A percentile compares a stretch with the other conserved stretches of the same genome.
These are phyloP conservation scores for Chaunax sp. DNA, from an alignment of 2,797 vertebrate species.

Conservation along the genomic window DNA sequence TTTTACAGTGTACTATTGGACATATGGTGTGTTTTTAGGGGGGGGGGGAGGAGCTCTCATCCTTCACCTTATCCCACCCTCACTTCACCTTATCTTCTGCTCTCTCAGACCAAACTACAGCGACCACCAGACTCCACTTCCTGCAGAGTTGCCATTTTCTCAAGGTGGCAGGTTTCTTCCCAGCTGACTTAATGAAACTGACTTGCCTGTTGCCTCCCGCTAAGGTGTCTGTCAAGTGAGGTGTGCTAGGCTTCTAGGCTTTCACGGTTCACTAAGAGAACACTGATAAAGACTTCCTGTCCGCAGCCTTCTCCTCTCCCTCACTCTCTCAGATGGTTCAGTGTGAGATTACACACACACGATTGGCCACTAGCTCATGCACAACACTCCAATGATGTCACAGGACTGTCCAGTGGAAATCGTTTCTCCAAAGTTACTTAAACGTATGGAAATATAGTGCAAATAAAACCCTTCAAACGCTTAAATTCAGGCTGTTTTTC, in stretches of 20 bases:
- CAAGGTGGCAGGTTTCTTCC: slow-evolving; percentile 52
- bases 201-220: slow-evolving; percentile 21
- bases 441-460: background rate
- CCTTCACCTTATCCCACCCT: background rate
- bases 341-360: slow-evolving; percentile 31
- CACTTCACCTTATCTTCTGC: slow-evolving; percentile 3
- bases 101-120: slow-evolving; percentile 39
- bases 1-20: too few species aligned
- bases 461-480: background rate
- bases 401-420: too few species aligned
- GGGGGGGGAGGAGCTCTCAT: background rate
- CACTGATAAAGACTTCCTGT: background rate
- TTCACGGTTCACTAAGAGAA: slow-evolving; percentile 19
- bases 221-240: slow-evolving; percentile 18
- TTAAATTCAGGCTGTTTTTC: background rate
- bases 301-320: background rate
- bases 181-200: slow-evolving; percentile 47
- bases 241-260: slow-evolving; percentile 22
- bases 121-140: slow-evolving; percentile 31
- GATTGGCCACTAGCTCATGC: background rate
- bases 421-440: background rate
- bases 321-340: slow-evolving; percentile 24
- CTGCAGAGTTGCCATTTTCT: slow-evolving; percentile 42
- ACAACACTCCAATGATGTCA: too few species aligned
- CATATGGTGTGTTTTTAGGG: background rate